phyloP scores from a whole-genome alignment of 2,797 vertebrate genomes.

The Benthosema pterotum region DNA sequence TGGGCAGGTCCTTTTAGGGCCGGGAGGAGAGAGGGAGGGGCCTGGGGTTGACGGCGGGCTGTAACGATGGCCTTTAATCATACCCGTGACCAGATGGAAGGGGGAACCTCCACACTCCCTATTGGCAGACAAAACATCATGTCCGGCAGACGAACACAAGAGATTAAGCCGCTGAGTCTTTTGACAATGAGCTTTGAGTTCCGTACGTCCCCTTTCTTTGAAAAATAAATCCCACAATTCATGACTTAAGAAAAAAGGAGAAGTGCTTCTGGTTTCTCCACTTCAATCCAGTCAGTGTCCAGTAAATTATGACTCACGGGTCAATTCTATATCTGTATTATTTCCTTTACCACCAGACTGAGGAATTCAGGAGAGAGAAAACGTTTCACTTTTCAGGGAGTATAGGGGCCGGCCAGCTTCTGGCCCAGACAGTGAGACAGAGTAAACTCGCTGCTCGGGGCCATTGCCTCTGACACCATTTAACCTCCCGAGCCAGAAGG shows the following conservation, averaged over 20 bases:
- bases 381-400: slow-evolving; percentile 59
- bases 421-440: slow-evolving; percentile 47
- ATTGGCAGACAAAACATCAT: slow-evolving; percentile 63
- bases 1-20: slow-evolving; percentile 71
- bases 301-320: slow-evolving; percentile 49
- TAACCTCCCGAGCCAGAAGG: slow-evolving; percentile 66
- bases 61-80: slow-evolving; percentile 82
- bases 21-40: slow-evolving; percentile 62
- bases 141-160: slow-evolving; percentile 64
- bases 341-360: slow-evolving; percentile 18
- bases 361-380: slow-evolving; percentile 40
- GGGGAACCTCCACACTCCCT: slow-evolving; percentile 59
- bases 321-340: slow-evolving; percentile 36
- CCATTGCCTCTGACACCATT: slow-evolving; percentile 61
- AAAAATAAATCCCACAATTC: slow-evolving; percentile 60
- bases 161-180: slow-evolving; percentile 52
- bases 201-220: slow-evolving; percentile 30
- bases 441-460: slow-evolving; percentile 50
- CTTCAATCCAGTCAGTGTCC: slow-evolving; percentile 17
- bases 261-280: slow-evolving; percentile 24
- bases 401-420: slow-evolving; percentile 47
- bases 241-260: slow-evolving; percentile 31
- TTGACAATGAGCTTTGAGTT: slow-evolving; percentile 8
- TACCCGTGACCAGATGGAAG: slow-evolving; percentile 76
- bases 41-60: slow-evolving; percentile 66